Conservation (phyloP, 2,797 vertebrate species). For the Sebastiscus tertius region DNA sequence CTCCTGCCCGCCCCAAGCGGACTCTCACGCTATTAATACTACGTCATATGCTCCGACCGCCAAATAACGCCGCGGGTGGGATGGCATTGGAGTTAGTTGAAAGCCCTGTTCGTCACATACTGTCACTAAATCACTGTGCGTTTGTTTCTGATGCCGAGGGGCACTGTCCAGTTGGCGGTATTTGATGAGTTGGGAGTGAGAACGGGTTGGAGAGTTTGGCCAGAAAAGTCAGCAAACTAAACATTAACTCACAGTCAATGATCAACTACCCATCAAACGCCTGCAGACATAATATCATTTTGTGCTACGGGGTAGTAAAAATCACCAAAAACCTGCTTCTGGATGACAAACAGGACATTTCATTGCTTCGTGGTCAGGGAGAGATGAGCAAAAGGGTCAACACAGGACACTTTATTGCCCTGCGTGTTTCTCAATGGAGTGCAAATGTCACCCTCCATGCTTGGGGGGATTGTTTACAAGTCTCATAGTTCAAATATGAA, state of each 20-base stretch:
- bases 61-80: no score
- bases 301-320: conserved; percentile 1
- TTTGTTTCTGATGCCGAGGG: no score
- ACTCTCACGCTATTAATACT: no score
- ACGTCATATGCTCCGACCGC: accelerated
- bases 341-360: conserved; percentile 21
- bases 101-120: no score
- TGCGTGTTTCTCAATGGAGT: conserved; percentile 8
- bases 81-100: no score
- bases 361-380: conserved; percentile 5
- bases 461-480: conserved; percentile 48
- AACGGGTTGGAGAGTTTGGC: no score
- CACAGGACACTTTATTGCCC: conserved; percentile 18
- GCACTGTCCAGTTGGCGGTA: no score
- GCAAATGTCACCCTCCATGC: conserved; percentile 43
- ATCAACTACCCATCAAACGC: conserved; percentile 9
- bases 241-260: conserved; percentile 21
- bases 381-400: conserved; percentile 38
- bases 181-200: no score
- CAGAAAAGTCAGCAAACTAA: neutral
- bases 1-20: no score
- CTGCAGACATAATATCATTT: conserved; percentile 24
- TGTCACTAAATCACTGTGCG: no score
- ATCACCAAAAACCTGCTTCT: conserved; percentile 1
- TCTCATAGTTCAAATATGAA: conserved; percentile 53